phyloP scores from a whole-genome alignment of 2,888 invertebrate genomes.

The Ichneumoninae sp. region DNA sequence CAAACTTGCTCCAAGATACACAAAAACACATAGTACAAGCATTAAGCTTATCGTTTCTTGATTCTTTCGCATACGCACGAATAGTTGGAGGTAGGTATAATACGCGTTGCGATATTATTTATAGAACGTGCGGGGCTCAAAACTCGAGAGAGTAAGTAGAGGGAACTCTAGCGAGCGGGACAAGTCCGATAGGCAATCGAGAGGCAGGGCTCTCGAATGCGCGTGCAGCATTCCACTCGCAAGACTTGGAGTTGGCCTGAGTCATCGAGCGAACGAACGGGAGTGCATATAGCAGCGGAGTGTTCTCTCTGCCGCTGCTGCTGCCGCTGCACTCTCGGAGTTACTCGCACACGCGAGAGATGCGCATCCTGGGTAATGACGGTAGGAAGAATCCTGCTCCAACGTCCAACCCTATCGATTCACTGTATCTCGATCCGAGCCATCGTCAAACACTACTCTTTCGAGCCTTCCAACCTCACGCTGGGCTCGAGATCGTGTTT shows the following conservation, averaged over 20 bases:
- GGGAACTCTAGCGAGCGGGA: slow-evolving; percentile 44
- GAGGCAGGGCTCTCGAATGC: slow-evolving; percentile 72
- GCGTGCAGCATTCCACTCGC: slow-evolving; percentile 75
- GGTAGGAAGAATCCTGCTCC: slow-evolving; percentile 16
- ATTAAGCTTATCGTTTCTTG: slow-evolving; percentile 52
- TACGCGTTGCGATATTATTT: slow-evolving; percentile 59
- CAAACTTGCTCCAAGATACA: slow-evolving; percentile 22
- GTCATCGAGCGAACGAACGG: slow-evolving; percentile 69
- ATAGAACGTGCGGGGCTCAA: slow-evolving; percentile 52
- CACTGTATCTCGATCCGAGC: not conserved
- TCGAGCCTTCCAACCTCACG: slow-evolving; percentile 6
- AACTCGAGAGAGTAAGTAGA: slow-evolving; percentile 19
- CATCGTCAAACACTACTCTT: not conserved
- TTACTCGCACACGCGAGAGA: slow-evolving; percentile 1
- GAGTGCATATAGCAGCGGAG: slow-evolving; percentile 18
- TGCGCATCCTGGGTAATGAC: not conserved
- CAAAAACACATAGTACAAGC: slow-evolving; percentile 12
- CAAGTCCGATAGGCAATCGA: slow-evolving; percentile 79
- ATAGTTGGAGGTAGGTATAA: slow-evolving; percentile 37
- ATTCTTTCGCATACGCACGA: slow-evolving; percentile 53
- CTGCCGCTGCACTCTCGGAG: slow-evolving; percentile 8
- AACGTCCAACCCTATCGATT: not conserved
- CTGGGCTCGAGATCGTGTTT: not conserved
- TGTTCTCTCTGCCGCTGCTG: not conserved
- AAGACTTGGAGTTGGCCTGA: slow-evolving; percentile 68